Base-by-base conservation (phyloP, 2,113 vertebrate species). In the Osmerus eperlanus region DNA sequence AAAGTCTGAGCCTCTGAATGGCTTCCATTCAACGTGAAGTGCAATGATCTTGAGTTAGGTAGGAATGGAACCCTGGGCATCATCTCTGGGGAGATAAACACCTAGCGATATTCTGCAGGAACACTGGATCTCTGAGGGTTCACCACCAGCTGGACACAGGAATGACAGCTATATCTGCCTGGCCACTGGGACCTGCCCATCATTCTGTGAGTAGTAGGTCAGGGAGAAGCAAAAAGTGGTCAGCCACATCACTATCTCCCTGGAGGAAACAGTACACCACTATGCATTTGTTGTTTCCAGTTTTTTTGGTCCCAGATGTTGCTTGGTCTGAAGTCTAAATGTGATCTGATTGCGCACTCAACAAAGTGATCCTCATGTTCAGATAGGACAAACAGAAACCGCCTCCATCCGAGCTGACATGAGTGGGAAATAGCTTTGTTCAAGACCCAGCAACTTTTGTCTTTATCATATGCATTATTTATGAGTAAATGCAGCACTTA, bases 401-500 rank as follows among this genome's bases (percentile, higher is more conserved):
- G 28, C 29, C 62, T 64, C 29, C 28, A 16, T 36, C 25, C 14
- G 29, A 16, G 4, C 32, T 74, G 32, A 47, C 68, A 75, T 69
- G 56, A 18, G 78, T 53, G 66, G 18, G 60, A 74, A 81, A 78
- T 19, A 81, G 75, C 67, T 70, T 69, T 78, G 55, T 74, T 83
- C 54, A 76, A 81, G 65, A 79, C 53, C 63, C 36, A 73, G 56
- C 64, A 76, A 79, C 64, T 75, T 83, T 58, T 71, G 68, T 81
- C 72, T 85, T 84, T 73, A 81, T 82, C 63, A 36, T 67, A 67
- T 90, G 36, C 41, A 89, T 86, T 84, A 88, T 89, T 86, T 77
- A 89, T 83, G 63, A 83, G 68, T 70, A 65, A 76, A 74, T 79
- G 70, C 79, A 77, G 71, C 87, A 89, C 82, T 89, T 89, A 79